A percentile compares a stretch with the other conserved stretches of the same genome.
phyloP scores from a whole-genome alignment of 2,113 vertebrate species.

The Arenaria interpres region DNA sequence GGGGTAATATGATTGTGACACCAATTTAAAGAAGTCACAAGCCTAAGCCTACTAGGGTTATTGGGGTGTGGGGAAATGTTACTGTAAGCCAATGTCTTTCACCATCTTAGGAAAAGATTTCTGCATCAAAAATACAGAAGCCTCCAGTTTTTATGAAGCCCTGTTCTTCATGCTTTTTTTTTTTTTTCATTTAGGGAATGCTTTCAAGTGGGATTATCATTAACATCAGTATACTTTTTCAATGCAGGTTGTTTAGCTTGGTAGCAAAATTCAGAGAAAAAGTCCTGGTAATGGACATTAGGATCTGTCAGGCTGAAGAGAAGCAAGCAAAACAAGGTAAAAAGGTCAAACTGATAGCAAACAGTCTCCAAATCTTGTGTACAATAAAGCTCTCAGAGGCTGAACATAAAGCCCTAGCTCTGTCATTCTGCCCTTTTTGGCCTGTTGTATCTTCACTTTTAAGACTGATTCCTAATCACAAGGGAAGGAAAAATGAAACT shows the following conservation, averaged over 20 bases:
- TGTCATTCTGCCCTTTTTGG: background rate
- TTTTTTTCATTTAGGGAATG: background rate
- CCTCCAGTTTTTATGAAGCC: background rate
- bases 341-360: slow-evolving; percentile 1
- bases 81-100: background rate
- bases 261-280: background rate
- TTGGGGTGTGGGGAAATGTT: background rate
- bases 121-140: background rate
- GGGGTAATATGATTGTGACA: background rate
- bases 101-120: background rate
- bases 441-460: background rate
- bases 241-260: background rate
- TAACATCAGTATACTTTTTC: background rate
- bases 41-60: background rate
- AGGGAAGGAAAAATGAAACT: background rate
- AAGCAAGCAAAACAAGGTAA: background rate
- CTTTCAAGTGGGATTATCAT: background rate
- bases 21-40: background rate
- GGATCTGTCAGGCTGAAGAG: background rate
- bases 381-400: background rate
- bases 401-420: background rate
- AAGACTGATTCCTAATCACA: background rate
- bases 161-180: background rate
- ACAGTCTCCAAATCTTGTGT: background rate
- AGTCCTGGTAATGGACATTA: background rate